Evolutionary conservation across 2,113 vertebrate species (phyloP).

Genomic region (Oncorhynchus masou): DNA sequence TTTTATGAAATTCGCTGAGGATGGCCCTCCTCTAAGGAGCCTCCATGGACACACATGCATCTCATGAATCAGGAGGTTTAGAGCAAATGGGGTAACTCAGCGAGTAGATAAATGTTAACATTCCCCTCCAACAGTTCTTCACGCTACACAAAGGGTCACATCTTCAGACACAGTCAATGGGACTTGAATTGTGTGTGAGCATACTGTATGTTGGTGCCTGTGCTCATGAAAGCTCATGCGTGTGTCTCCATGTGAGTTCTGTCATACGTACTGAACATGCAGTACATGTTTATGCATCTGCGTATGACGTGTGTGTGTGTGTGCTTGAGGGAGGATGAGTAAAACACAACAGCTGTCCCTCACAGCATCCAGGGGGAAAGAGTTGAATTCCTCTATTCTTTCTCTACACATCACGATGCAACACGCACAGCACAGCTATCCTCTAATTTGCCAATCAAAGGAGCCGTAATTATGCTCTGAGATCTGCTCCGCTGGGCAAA

Average conservation of each 20-base stretch:
- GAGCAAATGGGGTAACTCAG: constrained; percentile 70
- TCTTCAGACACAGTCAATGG: constrained; percentile 32
- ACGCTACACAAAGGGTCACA: constrained; percentile 59
- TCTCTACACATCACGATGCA: neutral
- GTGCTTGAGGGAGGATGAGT: too few relatives aligned
- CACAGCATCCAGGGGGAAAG: too few relatives aligned
- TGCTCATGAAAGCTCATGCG: neutral
- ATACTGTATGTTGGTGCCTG: neutral
- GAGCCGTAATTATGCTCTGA: constrained; percentile 52
- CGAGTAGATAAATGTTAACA: constrained; percentile 79
- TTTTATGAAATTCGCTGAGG: too few relatives aligned
- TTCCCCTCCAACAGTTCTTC: constrained; percentile 64
- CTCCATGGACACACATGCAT: neutral
- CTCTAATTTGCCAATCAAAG: constrained; percentile 67
- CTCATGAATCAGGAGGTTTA: neutral
- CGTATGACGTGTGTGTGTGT: too few relatives aligned
- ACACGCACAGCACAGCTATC: neutral
- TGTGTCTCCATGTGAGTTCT: neutral
- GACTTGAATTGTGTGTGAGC: neutral
- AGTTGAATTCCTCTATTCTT: too few relatives aligned
- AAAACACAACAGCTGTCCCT: too few relatives aligned
- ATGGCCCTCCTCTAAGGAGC: too few relatives aligned
- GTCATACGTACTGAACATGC: too few relatives aligned
- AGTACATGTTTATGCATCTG: too few relatives aligned
- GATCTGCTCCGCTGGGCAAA: constrained; percentile 57